Conservation (phyloP, 2,888 invertebrate genomes). For the Xestia sexstrigata region DNA sequence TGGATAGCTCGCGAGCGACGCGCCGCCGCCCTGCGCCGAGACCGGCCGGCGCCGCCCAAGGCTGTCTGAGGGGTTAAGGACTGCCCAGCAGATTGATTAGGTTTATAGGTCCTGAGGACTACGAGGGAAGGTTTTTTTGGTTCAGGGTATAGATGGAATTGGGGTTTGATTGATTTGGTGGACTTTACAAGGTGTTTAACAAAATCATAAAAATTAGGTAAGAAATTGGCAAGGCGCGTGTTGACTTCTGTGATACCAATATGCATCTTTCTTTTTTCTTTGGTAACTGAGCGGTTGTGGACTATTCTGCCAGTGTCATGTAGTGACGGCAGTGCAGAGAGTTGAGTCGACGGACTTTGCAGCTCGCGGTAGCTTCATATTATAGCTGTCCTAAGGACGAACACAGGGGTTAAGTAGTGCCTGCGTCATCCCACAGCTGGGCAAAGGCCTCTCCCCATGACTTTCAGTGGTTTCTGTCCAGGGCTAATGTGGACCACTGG, state of each 20-base stretch:
- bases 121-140: constrained; percentile 35
- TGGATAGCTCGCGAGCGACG: constrained; percentile 62
- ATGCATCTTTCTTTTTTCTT: neutral
- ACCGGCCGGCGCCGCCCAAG: constrained; percentile 82
- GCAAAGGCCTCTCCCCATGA: too few species aligned
- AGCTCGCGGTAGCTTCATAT: neutral
- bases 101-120: constrained; percentile 65
- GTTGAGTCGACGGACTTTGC: neutral
- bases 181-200: neutral
- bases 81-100: constrained; percentile 74
- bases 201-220: neutral
- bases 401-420: neutral
- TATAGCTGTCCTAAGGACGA: neutral
- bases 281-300: too few species aligned
- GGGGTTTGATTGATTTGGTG: constrained; percentile 1
- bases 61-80: constrained; percentile 85
- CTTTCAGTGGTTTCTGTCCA: too few species aligned
- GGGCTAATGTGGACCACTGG: too few species aligned
- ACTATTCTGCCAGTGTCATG: neutral
- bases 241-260: neutral
- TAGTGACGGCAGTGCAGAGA: neutral
- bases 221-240: neutral
- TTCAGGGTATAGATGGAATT: constrained; percentile 16
- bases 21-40: constrained; percentile 70
- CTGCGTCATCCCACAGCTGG: too few species aligned